phyloP scores from a whole-genome alignment of 2,888 invertebrate species.

The Cistogaster globosa region DNA sequence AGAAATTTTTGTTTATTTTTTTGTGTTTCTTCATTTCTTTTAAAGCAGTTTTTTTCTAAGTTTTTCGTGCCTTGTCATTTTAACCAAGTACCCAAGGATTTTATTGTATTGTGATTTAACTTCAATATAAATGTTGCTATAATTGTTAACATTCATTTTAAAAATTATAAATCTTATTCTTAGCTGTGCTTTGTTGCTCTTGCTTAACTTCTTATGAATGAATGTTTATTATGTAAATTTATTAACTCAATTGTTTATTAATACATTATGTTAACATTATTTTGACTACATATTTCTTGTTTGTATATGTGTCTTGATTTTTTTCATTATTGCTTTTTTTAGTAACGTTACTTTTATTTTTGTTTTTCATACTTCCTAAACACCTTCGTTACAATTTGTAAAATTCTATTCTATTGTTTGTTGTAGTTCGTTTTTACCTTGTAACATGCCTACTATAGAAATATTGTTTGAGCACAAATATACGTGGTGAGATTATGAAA shows the following conservation, averaged over 20 bases:
- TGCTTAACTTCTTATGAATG: slow-evolving; percentile 33
- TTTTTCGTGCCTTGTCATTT: neutral
- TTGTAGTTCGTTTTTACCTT: too few species aligned
- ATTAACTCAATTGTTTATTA: slow-evolving; percentile 51
- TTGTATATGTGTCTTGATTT: too few species aligned
- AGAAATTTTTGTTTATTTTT: neutral
- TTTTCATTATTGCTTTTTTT: too few species aligned
- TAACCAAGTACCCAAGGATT: neutral
- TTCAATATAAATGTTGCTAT: neutral
- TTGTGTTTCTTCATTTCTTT: too few species aligned
- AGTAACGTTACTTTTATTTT: too few species aligned
- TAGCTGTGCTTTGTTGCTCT: neutral
- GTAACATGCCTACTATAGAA: too few species aligned
- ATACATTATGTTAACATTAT: slow-evolving; percentile 46
- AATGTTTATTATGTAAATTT: slow-evolving; percentile 48
- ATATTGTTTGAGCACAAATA: too few species aligned
- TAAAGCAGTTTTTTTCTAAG: slow-evolving; percentile 26
- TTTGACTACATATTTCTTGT: too few species aligned
- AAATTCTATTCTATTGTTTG: too few species aligned
- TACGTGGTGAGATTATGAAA: too few species aligned
- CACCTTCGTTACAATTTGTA: too few species aligned
- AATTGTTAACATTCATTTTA: neutral
- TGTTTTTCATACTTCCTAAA: too few species aligned
- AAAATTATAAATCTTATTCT: slow-evolving; percentile 17
- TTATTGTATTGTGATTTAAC: neutral